These are phyloP conservation scores for Cyprinodon diabolis DNA, from an alignment of 2,797 vertebrate species.

Conservation along the genomic window DNA sequence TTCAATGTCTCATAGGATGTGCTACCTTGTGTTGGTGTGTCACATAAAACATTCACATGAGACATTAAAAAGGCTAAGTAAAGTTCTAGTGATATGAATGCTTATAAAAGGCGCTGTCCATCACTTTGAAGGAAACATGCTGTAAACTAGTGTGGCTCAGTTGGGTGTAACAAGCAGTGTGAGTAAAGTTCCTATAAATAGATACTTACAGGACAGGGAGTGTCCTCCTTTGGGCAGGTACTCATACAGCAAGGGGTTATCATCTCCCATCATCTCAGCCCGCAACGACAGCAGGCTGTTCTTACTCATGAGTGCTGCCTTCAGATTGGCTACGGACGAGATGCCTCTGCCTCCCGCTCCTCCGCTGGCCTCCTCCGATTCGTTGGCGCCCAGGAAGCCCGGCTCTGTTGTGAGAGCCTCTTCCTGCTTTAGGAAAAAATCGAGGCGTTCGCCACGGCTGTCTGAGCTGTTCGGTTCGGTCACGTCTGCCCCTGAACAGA, in stretches of 20 bases:
- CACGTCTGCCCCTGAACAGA: constrained; percentile 84
- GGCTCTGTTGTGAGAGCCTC: constrained; percentile 85
- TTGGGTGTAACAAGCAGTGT: constrained; percentile 35
- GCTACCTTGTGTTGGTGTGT: neutral
- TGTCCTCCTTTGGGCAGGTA: constrained; percentile 96
- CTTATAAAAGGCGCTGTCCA: constrained; percentile 18
- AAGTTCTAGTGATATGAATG: neutral
- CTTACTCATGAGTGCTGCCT: constrained; percentile 96
- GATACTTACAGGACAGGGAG: constrained; percentile 93
- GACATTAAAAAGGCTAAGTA: neutral
- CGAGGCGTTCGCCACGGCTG: constrained; percentile 85
- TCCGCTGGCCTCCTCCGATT: constrained; percentile 87
- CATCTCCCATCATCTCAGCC: constrained; percentile 92
- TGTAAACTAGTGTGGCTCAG: constrained; percentile 18
- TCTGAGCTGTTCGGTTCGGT: constrained; percentile 90
- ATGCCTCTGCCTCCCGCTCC: constrained; percentile 80
- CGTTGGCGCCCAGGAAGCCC: constrained; percentile 83
- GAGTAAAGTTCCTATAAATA: constrained; percentile 44
- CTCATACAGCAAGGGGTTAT: constrained; percentile 93
- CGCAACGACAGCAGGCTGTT: constrained; percentile 96
- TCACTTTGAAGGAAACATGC: constrained; percentile 34
- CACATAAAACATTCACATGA: neutral
- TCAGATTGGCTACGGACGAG: constrained; percentile 91
- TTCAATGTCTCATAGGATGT: neutral
- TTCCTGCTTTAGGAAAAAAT: constrained; percentile 87